phyloP scores from a whole-genome alignment of 2,113 vertebrate genomes.

The Prietella phreatophila region DNA sequence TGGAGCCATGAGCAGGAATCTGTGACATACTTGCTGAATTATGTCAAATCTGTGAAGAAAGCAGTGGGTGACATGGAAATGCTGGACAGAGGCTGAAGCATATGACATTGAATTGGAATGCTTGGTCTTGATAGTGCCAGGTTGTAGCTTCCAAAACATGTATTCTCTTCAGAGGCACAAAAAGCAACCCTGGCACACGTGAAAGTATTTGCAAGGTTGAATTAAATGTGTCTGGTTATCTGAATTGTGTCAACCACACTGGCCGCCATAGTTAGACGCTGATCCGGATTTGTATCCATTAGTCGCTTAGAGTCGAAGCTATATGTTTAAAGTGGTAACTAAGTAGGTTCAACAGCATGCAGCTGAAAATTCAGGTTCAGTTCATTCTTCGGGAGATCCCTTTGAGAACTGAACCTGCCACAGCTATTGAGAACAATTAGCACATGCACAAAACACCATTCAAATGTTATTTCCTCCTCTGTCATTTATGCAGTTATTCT shows the following conservation, averaged over 20 bases:
- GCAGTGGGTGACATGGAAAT: neutral
- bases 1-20: neutral
- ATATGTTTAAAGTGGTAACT: neutral
- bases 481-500: neutral
- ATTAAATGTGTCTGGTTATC: neutral
- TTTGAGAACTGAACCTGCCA: neutral
- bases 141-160: neutral
- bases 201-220: neutral
- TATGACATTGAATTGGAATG: neutral
- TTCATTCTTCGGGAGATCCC: neutral
- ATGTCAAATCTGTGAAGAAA: neutral
- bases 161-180: neutral
- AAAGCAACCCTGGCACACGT: neutral
- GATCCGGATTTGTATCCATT: neutral
- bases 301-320: neutral
- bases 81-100: neutral
- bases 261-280: neutral
- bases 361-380: neutral
- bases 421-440: neutral
- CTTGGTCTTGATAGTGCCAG: neutral
- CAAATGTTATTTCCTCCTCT: neutral
- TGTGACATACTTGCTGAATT: neutral
- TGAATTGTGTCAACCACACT: neutral
- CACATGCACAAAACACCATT: neutral
- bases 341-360: neutral